phyloP scores from a whole-genome alignment of 2,113 vertebrate genomes.

The Perccottus glenii region DNA sequence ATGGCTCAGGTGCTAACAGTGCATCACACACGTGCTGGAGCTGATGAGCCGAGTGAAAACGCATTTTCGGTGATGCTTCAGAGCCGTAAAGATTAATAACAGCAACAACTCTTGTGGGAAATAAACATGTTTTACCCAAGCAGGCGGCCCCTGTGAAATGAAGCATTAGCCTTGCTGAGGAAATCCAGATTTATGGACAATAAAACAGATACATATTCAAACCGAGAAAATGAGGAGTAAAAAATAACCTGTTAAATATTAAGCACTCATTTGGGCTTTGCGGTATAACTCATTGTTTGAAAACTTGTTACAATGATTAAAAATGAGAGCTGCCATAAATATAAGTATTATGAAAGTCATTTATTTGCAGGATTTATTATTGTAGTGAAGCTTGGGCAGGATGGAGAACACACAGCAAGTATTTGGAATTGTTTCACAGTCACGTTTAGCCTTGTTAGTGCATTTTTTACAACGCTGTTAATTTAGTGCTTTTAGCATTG shows the following conservation, averaged over 20 bases:
- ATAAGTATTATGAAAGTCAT: not conserved
- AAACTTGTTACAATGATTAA: not conserved
- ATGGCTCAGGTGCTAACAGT: slow-evolving; percentile 10
- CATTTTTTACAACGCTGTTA: no score
- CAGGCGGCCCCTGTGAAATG: slow-evolving; percentile 11
- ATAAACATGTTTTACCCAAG: slow-evolving; percentile 39
- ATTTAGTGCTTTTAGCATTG: no score
- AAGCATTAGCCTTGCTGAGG: slow-evolving; percentile 23
- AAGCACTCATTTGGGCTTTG: not conserved
- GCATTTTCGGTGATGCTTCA: slow-evolving; percentile 36
- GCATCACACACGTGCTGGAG: slow-evolving; percentile 8
- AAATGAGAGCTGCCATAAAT: not conserved
- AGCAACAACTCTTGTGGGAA: slow-evolving; percentile 42
- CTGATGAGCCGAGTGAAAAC: slow-evolving; percentile 19
- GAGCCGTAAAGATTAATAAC: slow-evolving; percentile 45
- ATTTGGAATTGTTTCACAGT: no score
- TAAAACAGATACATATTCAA: slow-evolving; percentile 33
- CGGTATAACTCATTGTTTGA: not conserved
- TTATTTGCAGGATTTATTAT: not conserved
- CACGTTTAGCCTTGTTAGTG: no score
- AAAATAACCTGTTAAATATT: not conserved
- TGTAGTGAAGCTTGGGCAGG: not conserved
- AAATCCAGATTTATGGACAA: slow-evolving; percentile 25
- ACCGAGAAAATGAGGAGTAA: not conserved
- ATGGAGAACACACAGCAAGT: no score